Percentiles rank a stretch among this genome's conserved stretches.
Evolutionary conservation across 2,113 vertebrate species (phyloP).

Genomic region (Burhinus bistriatus): DNA sequence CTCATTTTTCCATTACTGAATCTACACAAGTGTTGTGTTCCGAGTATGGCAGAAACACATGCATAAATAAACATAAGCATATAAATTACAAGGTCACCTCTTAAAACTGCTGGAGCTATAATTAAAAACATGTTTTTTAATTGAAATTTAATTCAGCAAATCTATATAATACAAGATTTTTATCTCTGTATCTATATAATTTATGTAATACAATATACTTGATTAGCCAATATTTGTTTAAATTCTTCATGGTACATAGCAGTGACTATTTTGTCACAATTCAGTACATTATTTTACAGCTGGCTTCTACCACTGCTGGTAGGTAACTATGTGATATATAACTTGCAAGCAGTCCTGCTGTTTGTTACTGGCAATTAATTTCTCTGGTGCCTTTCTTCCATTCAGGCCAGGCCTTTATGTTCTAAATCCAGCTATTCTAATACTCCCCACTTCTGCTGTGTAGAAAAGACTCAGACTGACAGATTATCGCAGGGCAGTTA

Average conservation of each 20-base stretch:
- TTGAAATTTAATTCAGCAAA: background rate
- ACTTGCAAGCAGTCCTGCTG: conserved; percentile 98
- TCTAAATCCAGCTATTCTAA: conserved; percentile 98
- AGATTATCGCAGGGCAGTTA: conserved; percentile 99
- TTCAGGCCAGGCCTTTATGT: conserved; percentile 96
- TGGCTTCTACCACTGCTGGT: conserved; percentile 80
- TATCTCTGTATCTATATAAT: background rate
- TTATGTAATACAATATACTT: background rate
- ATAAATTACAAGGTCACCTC: background rate
- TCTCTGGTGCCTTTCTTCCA: conserved; percentile 96
- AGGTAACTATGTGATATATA: conserved; percentile 93
- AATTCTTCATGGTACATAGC: conserved; percentile 24
- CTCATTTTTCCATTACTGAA: background rate
- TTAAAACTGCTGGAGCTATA: background rate
- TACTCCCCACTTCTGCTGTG: conserved; percentile 87
- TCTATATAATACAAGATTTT: background rate
- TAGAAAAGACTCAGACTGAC: conserved; percentile 90
- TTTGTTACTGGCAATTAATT: conserved; percentile 99
- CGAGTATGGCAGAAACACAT: background rate
- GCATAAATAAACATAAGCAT: background rate
- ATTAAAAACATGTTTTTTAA: background rate
- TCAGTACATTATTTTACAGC: conserved; percentile 63
- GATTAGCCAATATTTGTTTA: conserved; percentile 34
- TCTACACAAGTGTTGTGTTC: background rate
- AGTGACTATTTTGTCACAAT: conserved; percentile 60